Conservation (phyloP, 2,888 invertebrate genomes). For the Oscheius sp. region DNA sequence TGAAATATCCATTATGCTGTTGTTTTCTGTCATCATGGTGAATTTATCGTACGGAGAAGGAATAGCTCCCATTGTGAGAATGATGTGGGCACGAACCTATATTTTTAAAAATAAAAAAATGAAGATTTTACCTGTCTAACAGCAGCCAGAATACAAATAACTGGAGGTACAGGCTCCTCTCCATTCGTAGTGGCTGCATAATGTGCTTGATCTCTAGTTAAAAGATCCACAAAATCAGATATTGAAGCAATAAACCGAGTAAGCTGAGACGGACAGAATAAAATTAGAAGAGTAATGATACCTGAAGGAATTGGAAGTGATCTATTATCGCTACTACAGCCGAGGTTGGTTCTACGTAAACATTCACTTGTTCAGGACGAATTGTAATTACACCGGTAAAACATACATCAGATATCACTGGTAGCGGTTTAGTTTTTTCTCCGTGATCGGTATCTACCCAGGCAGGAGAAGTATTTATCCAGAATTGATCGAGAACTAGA, state of each 20-base stretch:
- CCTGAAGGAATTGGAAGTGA: constrained; percentile 67
- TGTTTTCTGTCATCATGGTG: constrained; percentile 27
- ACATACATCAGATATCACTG: constrained; percentile 55
- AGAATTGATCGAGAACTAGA: constrained; percentile 32
- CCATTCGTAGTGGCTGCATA: constrained; percentile 36
- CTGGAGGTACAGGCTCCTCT: constrained; percentile 20
- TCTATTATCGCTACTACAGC: constrained; percentile 58
- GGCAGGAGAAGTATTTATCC: constrained; percentile 51
- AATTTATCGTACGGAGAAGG: constrained; percentile 60
- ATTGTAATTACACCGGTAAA: constrained; percentile 42
- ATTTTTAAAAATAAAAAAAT: not conserved
- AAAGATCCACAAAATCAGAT: constrained; percentile 52
- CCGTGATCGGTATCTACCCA: constrained; percentile 64
- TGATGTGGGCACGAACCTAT: constrained; percentile 56
- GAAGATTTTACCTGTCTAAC: constrained; percentile 30
- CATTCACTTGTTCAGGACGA: constrained; percentile 38
- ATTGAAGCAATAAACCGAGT: constrained; percentile 42
- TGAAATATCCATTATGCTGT: constrained; percentile 17
- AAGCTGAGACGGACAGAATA: constrained; percentile 38
- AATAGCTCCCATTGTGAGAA: constrained; percentile 57
- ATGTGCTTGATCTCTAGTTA: constrained; percentile 56
- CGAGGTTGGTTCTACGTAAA: constrained; percentile 52
- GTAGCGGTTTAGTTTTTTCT: constrained; percentile 42
- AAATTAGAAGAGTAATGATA: constrained; percentile 9
- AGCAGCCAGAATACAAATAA: constrained; percentile 33